These are phyloP conservation scores for Sycon ciliatum DNA, from an alignment of 37 sponge, comb jelly and placozoan genomes.

Conservation along the genomic window DNA sequence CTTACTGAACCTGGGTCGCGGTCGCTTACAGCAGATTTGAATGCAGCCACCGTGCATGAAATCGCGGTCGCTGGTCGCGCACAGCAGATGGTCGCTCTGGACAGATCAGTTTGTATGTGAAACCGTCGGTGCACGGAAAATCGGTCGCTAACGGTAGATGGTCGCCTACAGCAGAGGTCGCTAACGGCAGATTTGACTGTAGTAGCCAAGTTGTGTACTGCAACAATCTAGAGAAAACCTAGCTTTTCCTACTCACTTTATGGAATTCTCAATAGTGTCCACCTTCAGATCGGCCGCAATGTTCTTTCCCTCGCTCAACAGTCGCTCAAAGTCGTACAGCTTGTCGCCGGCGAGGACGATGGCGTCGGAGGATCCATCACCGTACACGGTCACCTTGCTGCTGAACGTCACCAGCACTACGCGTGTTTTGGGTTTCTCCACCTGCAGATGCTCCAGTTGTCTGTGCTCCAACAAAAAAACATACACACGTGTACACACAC, in stretches of 20 bases:
- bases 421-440: background rate
- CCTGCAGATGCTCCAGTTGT: background rate
- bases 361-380: conserved; percentile 39
- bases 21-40: too few relatives aligned
- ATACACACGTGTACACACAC: background rate
- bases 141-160: too few relatives aligned
- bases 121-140: too few relatives aligned
- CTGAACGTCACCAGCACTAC: conserved; percentile 58
- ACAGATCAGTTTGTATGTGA: too few relatives aligned
- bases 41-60: too few relatives aligned
- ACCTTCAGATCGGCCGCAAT: conserved; percentile 23
- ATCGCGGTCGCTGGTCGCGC: too few relatives aligned
- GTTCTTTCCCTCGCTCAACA: conserved; percentile 53
- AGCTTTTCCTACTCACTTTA: conserved; percentile 19
- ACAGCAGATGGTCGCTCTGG: too few relatives aligned
- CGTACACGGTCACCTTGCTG: conserved; percentile 56
- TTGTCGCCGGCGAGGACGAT: conserved; percentile 29
- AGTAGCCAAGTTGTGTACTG: too few relatives aligned
- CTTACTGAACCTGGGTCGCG: too few relatives aligned
- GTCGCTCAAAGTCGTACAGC: conserved; percentile 44
- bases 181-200: too few relatives aligned
- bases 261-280: conserved; percentile 9
- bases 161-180: too few relatives aligned
- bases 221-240: too few relatives aligned
- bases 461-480: conserved; percentile 6